Conservation (phyloP, 2,888 invertebrate genomes). For the Sialis lutaria region DNA sequence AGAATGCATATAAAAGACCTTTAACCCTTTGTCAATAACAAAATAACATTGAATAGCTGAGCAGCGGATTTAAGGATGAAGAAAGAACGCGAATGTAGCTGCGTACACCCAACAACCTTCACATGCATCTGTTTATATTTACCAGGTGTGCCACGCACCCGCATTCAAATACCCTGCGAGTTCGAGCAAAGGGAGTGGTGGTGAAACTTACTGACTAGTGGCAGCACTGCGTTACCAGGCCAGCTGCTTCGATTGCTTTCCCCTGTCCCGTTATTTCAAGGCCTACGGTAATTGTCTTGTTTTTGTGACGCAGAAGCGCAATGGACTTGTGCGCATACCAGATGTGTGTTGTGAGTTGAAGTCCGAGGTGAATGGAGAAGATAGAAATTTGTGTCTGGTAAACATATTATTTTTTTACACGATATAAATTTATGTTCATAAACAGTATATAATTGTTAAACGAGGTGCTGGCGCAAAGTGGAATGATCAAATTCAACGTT, state of each 20-base stretch:
- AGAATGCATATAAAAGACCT: background rate
- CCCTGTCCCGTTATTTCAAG: constrained; percentile 9
- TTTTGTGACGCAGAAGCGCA: constrained; percentile 1
- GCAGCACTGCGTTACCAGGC: constrained; percentile 5
- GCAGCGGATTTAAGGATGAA: background rate
- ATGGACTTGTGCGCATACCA: background rate
- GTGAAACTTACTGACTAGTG: no score
- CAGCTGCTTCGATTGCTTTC: constrained; percentile 9
- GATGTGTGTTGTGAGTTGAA: constrained; percentile 1
- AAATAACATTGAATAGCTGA: constrained; percentile 5
- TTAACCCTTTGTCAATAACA: constrained; percentile 2
- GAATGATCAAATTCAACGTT: background rate
- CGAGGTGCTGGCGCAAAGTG: background rate
- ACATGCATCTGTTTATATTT: constrained; percentile 4
- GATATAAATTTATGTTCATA: constrained; percentile 3
- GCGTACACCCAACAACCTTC: constrained; percentile 7
- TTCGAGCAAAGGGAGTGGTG: background rate
- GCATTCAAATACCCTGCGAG: background rate
- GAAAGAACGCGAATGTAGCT: constrained; percentile 4
- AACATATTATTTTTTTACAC: constrained; percentile 6
- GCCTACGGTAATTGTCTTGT: constrained; percentile 5
- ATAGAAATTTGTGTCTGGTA: constrained; percentile 1
- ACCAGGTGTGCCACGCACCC: background rate
- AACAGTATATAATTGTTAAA: background rate
- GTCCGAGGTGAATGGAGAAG: constrained; percentile 2